Base-by-base conservation (phyloP, 2,113 vertebrate genomes). In the Oryzias celebensis region DNA sequence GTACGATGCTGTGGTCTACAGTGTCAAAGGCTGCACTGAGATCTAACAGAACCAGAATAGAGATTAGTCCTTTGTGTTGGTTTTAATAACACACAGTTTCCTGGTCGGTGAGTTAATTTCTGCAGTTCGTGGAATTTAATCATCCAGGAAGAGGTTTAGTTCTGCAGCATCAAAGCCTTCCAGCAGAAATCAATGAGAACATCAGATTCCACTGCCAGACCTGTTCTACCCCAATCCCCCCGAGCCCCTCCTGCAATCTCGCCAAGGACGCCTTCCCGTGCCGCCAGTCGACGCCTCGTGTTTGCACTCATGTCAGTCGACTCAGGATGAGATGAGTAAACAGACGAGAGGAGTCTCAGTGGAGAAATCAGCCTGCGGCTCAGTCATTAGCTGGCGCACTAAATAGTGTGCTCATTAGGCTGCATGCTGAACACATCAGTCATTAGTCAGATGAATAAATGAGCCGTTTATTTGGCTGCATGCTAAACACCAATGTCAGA, bases 381-480 rank as follows among this genome's bases (percentile, higher is more conserved):
- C 65, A 13, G 78, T 88, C 75, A 85, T 83, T 81, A 84, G 77
- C 68, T 67, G 13, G 50, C 71, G 82, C 75, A 71, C 83, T 80
- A 77, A 87, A 82, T 75, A 77, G 71, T 51, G 63, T 1, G 12
- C 73, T 87, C 82, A 83, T 87, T 87, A 85, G 85, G 75, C 60
- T 42, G 70, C 83, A 71, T 75, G 84, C 82, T 81, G 73, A 82
- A 84, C 77, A 82, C 82, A 83, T 80, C 73, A 62, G 77, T 86
- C 84, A 84, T 88, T 84, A 84, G 85, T 71, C 75, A 73, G 78
- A 59, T 77, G 82, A 14, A 26, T 73, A 82, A 89, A 89, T 87
- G 73, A 86, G 84, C 75, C 80, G 7, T 84, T 85, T 78, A 80
- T 81, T 66, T 77, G 75, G 68, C 80, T 68, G 69, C 65, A 69